Base-by-base conservation (phyloP, 2,888 invertebrate species). In the Epistrophe eligans region DNA sequence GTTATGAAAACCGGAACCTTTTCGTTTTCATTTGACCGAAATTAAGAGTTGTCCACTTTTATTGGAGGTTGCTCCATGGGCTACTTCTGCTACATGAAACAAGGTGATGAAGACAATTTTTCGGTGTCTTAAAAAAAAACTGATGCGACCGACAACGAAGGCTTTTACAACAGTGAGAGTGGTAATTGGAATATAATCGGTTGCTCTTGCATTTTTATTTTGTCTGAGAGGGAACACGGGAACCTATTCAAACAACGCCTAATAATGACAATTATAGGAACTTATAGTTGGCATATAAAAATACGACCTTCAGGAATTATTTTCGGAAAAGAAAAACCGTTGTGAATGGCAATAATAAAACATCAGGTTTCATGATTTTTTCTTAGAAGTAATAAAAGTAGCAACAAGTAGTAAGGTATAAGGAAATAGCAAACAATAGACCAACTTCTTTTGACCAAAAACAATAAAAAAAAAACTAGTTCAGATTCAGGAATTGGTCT, bases 21-120 rank as follows among this genome's bases (percentile, higher is more conserved):
- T 85, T 85, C 85, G 77, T 77, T 85, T 85, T 85, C 85, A 70
- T 71, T 73, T 52, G 67, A 52, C 81, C 64, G 85, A 85, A 85
- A 85, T 71, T 58, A 85, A 85, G 58, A 85, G 85, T 85, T 77
- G 43, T 60, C 66, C 80, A 77, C 67, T 60, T 50, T 70, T 24
- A 40, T 70, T 40, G 70, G 70, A 70, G 70, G 70, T 70, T 70
- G 70, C 55, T 40, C 55, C 55, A 70, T 55, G 55, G 40, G 55
- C 55, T 55, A 70, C 50, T 55, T 70, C 70, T 40, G 1, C 35
- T 35, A 0, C n/a, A 11, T 38, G 15, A 55, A 60, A 70, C 70
- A 70, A 70, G 70, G 55, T 55, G 55, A 70, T 32, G 32, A 7
- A 55, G 15, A 55, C n/a, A 70, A 70, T 70, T 70, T 40, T 24